Conservation (phyloP, 1,140 invertebrate genomes). For the Probaryconus sp. region DNA sequence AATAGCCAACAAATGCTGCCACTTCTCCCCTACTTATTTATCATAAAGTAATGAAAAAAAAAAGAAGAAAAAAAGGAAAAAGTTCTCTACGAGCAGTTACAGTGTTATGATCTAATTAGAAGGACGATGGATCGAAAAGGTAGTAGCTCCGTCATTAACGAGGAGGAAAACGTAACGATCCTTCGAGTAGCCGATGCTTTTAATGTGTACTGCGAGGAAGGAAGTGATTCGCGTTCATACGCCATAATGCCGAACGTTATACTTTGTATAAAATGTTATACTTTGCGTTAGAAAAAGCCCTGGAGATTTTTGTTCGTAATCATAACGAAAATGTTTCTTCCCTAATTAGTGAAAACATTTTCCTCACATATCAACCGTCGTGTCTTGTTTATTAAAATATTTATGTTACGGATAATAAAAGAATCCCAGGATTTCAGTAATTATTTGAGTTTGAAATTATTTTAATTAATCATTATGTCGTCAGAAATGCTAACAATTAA, state of each 20-base stretch:
- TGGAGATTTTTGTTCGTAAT: neutral
- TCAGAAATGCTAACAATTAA: no score
- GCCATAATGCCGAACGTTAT: slow-evolving; percentile 22
- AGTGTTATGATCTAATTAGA: slow-evolving; percentile 45
- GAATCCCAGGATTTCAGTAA: no score
- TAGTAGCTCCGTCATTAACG: slow-evolving; percentile 46
- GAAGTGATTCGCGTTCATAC: slow-evolving; percentile 29
- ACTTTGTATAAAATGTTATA: slow-evolving; percentile 7
- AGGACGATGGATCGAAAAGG: slow-evolving; percentile 33
- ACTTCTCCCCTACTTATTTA: slow-evolving; percentile 11
- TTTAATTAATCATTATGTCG: no score
- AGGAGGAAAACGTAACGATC: slow-evolving; percentile 35
- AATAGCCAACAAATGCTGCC: slow-evolving; percentile 23
- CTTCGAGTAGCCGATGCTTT: slow-evolving; percentile 36
- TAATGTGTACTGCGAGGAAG: slow-evolving; percentile 20
- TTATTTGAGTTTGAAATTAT: no score
- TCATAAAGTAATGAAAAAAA: slow-evolving; percentile 26
- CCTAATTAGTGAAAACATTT: no score
- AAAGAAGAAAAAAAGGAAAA: no score
- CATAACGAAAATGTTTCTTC: neutral
- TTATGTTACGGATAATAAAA: no score
- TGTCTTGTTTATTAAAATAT: no score
- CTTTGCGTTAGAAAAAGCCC: no score
- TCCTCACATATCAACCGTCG: no score
- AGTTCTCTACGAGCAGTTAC: neutral